Conservation (phyloP, 2,888 invertebrate species). For the Torymus texanus region DNA sequence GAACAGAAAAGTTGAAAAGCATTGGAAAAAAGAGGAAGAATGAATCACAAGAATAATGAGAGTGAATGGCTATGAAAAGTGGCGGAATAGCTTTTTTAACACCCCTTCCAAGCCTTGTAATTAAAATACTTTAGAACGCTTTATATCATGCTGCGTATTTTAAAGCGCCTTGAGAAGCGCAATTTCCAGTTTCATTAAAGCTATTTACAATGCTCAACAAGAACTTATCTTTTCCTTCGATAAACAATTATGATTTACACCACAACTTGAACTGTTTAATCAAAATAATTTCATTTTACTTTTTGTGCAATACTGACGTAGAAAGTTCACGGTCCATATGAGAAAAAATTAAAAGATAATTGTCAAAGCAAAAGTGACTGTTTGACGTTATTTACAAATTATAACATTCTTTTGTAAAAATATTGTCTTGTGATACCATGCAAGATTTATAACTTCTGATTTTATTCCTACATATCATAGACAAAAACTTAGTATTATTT, state of each 20-base stretch:
- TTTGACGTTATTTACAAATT: no score
- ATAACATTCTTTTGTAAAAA: no score
- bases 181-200: constrained; percentile 27
- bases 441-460: no score
- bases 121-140: constrained; percentile 30
- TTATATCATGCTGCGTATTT: constrained; percentile 17
- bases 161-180: constrained; percentile 11
- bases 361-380: no score
- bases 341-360: no score
- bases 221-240: no score
- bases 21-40: not conserved
- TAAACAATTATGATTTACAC: not conserved
- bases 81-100: constrained; percentile 35
- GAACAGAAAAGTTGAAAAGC: not conserved
- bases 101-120: constrained; percentile 18
- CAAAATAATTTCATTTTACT: no score
- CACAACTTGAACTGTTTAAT: not conserved
- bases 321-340: no score
- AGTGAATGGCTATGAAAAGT: constrained; percentile 17
- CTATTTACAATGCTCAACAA: constrained; percentile 11
- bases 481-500: no score
- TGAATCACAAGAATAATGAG: constrained; percentile 5
- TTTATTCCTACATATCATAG: no score
- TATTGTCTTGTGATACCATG: no score
- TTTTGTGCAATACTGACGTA: no score